These are phyloP conservation scores for Acanthosoma haemorrhoidale DNA, from an alignment of 2,888 invertebrate genomes.

Conservation along the genomic window DNA sequence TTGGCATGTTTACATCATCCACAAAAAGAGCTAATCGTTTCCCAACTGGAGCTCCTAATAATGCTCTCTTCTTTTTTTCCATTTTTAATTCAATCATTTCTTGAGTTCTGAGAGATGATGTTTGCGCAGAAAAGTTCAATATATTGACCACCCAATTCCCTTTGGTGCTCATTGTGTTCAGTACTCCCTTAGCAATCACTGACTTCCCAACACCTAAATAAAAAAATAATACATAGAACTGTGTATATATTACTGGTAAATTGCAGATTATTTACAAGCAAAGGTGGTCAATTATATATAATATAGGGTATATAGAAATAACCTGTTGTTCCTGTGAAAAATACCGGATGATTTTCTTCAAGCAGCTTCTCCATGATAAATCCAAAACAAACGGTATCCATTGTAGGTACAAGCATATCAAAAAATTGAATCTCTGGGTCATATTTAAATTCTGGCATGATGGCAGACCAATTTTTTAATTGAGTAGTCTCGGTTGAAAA, in stretches of 20 bases:
- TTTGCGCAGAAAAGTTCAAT: constrained; percentile 88
- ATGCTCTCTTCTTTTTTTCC: constrained; percentile 72
- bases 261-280: neutral
- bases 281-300: neutral
- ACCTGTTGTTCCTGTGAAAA: constrained; percentile 87
- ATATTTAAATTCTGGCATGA: constrained; percentile 69
- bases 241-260: too few species aligned
- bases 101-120: constrained; percentile 72
- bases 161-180: constrained; percentile 58
- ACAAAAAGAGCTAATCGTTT: constrained; percentile 80
- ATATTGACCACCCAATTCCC: constrained; percentile 67
- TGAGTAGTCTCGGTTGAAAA: constrained; percentile 64
- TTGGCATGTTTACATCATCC: constrained; percentile 91
- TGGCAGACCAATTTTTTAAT: constrained; percentile 72
- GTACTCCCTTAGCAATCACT: constrained; percentile 68
- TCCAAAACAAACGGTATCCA: constrained; percentile 83
- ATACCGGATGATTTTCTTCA: constrained; percentile 65
- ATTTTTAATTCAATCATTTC: constrained; percentile 81
- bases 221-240: neutral
- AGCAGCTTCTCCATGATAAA: constrained; percentile 72
- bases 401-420: constrained; percentile 83
- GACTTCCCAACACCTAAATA: constrained; percentile 79
- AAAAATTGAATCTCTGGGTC: constrained; percentile 69
- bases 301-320: constrained; percentile 31
- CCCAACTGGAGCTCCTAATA: constrained; percentile 75